Evolutionary conservation across 2,113 vertebrate species (phyloP).

Genomic region (Lipotes vexillifer): DNA sequence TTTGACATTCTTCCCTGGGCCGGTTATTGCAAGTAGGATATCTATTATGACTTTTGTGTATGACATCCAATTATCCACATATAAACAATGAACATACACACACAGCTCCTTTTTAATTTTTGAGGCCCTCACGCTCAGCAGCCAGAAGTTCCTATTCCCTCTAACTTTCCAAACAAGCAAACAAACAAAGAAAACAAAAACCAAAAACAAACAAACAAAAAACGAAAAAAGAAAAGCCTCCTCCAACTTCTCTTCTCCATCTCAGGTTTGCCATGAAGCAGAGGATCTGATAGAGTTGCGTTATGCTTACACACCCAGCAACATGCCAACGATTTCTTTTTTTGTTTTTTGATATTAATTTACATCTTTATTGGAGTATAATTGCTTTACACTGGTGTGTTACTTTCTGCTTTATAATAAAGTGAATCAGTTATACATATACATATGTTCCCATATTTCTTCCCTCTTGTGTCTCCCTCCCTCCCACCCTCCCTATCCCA

Average conservation of each 20-base stretch:
- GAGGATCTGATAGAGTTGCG: neutral
- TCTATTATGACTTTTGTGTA: neutral
- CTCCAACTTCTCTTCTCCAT: neutral
- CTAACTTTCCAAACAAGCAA: neutral
- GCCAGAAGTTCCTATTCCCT: neutral
- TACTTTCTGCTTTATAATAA: no score
- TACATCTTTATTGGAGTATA: no score
- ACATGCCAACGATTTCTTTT: conserved; percentile 9
- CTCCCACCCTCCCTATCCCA: no score
- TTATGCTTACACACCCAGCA: conserved; percentile 36
- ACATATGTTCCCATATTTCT: no score
- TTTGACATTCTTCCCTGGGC: neutral
- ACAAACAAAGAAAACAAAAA: neutral
- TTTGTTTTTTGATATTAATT: no score
- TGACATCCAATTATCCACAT: neutral
- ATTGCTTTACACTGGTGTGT: no score
- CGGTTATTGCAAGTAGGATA: neutral
- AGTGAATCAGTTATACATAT: no score
- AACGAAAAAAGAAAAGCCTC: neutral
- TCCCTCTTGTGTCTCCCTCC: no score
- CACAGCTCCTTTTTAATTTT: conserved; percentile 18
- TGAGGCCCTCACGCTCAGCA: neutral
- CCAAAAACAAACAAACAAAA: neutral
- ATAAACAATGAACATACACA: neutral
- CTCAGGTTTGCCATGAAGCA: neutral